A percentile compares a stretch with the other conserved stretches of the same genome.
These are phyloP conservation scores for Periparus ater DNA, from an alignment of 2,797 vertebrate genomes.

Conservation along the genomic window DNA sequence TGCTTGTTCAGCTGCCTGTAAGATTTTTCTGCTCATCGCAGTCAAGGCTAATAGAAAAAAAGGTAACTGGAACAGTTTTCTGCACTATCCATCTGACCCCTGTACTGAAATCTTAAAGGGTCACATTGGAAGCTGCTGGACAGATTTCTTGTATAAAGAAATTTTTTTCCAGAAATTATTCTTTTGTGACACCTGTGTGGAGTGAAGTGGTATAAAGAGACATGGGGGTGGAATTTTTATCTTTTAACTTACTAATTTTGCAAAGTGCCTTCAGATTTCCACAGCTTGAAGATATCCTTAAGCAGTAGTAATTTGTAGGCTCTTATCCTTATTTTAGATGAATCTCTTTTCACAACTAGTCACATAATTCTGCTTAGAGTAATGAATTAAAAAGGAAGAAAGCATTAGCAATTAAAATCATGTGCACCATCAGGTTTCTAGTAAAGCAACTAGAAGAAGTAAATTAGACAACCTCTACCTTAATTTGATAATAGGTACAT, in stretches of 20 bases:
- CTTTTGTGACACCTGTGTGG: neutral
- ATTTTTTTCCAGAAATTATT: neutral
- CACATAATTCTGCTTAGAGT: slow-evolving; percentile 16
- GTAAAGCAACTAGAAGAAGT: neutral
- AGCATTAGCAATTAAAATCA: slow-evolving; percentile 47
- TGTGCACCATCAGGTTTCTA: neutral
- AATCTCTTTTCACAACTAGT: slow-evolving; percentile 30
- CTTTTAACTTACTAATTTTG: neutral
- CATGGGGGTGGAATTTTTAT: neutral
- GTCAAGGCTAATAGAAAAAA: neutral
- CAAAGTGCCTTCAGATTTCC: slow-evolving; percentile 7
- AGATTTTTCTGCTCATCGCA: neutral
- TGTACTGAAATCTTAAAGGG: neutral
- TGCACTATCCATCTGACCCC: neutral
- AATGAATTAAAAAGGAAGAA: slow-evolving; percentile 48
- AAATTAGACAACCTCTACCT: slow-evolving; percentile 1
- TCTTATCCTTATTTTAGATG: slow-evolving; percentile 15
- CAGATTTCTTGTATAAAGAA: neutral
- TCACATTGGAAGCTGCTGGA: neutral
- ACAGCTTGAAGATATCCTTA: neutral
- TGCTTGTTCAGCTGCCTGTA: neutral
- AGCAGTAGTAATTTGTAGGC: slow-evolving; percentile 9
- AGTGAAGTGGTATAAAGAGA: neutral
- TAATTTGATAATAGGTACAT: slow-evolving; percentile 18
- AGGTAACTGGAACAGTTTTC: neutral